These are phyloP conservation scores for Bombus pascuorum DNA, from an alignment of 1,140 invertebrate genomes.

Conservation along the genomic window DNA sequence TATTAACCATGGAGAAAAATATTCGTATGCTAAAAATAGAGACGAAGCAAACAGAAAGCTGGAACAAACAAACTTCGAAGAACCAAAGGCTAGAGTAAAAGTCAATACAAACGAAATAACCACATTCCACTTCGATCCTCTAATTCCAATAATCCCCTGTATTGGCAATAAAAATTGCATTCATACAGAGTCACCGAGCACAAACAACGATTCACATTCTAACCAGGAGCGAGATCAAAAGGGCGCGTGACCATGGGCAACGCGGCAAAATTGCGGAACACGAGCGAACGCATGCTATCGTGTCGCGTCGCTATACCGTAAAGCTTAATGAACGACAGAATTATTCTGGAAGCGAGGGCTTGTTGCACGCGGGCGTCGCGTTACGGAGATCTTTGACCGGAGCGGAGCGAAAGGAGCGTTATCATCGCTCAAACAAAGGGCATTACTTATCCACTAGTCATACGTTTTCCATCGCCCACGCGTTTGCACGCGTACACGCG, in stretches of 20 bases:
- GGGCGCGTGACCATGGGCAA: neutral
- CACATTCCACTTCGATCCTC: neutral
- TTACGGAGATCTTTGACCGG: no score
- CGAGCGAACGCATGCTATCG: neutral
- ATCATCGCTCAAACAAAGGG: conserved; percentile 55
- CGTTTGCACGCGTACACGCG: conserved; percentile 58
- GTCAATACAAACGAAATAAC: no score
- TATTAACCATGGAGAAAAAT: no score
- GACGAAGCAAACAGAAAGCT: no score
- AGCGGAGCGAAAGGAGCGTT: conserved; percentile 9
- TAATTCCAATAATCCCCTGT: neutral
- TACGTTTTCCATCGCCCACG: conserved; percentile 60
- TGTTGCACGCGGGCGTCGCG: no score
- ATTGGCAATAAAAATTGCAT: neutral
- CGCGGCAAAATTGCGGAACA: neutral
- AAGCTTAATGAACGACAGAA: conserved; percentile 28
- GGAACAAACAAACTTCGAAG: no score
- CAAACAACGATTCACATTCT: neutral
- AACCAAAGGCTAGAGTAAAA: neutral
- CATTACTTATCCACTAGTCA: conserved; percentile 57
- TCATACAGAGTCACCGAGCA: neutral
- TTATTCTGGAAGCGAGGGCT: neutral
- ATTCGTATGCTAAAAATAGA: no score
- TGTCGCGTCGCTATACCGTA: neutral
- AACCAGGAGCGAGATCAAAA: neutral